phyloP scores from a whole-genome alignment of 2,113 vertebrate genomes.

The Orientallactaga bullata region DNA sequence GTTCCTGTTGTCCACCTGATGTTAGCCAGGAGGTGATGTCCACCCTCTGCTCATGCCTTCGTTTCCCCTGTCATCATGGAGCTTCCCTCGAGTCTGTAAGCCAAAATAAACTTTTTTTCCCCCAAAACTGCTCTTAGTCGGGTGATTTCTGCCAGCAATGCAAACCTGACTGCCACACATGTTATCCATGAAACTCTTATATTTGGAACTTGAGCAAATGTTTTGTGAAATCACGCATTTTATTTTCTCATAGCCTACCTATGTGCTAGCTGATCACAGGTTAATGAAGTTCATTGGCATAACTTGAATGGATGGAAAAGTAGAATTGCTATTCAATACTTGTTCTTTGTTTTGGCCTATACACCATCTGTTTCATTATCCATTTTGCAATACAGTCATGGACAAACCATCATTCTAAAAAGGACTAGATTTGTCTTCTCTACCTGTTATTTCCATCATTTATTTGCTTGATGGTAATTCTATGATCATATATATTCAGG shows the following conservation, averaged over 20 bases:
- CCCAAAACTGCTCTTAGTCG: too few relatives aligned
- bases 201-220: neutral
- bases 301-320: neutral
- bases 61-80: too few relatives aligned
- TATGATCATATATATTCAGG: neutral
- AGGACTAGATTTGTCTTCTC: neutral
- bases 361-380: neutral
- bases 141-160: too few relatives aligned
- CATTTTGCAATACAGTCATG: neutral
- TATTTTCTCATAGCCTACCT: neutral
- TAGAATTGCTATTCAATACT: neutral
- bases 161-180: too few relatives aligned
- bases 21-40: too few relatives aligned
- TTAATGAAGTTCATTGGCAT: neutral
- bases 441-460: neutral
- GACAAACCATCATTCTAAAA: neutral
- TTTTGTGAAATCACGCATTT: neutral
- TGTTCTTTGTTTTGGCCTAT: slow-evolving; percentile 8
- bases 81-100: too few relatives aligned
- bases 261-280: neutral
- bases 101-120: too few relatives aligned
- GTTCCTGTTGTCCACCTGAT: too few relatives aligned
- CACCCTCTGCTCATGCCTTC: too few relatives aligned
- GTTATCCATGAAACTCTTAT: neutral
- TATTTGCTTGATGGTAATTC: slow-evolving; percentile 3